Conservation (phyloP, 1,140 invertebrate species). For the Brachionus paranguensis region DNA sequence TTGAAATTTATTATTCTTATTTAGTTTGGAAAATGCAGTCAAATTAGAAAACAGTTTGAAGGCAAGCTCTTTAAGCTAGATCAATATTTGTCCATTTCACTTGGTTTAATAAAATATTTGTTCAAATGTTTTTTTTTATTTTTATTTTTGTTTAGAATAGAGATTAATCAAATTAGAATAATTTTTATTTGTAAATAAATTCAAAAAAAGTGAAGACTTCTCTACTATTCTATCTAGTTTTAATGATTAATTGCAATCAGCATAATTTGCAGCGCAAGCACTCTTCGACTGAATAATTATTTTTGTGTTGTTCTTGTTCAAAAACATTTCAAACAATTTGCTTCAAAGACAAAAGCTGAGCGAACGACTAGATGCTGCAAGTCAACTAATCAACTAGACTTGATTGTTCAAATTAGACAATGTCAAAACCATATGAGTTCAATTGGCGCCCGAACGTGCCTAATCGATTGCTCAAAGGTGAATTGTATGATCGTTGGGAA, state of each 20-base stretch:
- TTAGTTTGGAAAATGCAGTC: not conserved
- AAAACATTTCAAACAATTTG: not conserved
- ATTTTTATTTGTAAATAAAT: not conserved
- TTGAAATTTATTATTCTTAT: not conserved
- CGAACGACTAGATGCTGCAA: not conserved
- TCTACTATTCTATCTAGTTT: not conserved
- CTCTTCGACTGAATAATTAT: conserved; percentile 2
- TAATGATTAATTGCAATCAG: conserved; percentile 31
- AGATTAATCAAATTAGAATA: not conserved
- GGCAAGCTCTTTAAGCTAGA: not conserved
- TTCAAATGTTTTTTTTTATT: not conserved
- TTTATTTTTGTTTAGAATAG: not conserved
- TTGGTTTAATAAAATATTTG: not conserved
- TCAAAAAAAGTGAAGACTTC: not conserved
- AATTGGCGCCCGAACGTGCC: conserved; percentile 92
- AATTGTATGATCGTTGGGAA: conserved; percentile 87
- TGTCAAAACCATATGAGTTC: conserved; percentile 98
- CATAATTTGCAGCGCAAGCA: conserved; percentile 20
- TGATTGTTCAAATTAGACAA: not conserved
- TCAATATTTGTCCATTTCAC: not conserved
- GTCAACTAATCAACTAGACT: not conserved
- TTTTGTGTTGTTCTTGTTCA: not conserved
- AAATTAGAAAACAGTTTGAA: conserved; percentile 1
- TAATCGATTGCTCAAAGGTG: conserved; percentile 72
- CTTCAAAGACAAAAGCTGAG: not conserved